Conservation (phyloP, 1,140 invertebrate genomes). For the Psix sp. region DNA sequence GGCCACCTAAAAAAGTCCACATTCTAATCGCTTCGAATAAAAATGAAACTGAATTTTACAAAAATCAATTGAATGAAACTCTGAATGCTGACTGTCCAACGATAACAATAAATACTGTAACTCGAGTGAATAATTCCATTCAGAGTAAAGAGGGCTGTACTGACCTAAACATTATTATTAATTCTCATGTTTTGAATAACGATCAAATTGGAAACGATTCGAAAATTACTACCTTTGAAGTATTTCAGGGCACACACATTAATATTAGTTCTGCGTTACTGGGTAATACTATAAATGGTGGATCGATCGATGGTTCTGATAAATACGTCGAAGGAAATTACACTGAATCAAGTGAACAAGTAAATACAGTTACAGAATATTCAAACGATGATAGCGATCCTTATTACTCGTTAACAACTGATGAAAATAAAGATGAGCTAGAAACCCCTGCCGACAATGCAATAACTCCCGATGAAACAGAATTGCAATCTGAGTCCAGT, state of each 20-base stretch:
- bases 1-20: conserved; percentile 68
- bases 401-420: neutral
- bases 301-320: neutral
- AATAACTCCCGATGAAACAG: conserved; percentile 43
- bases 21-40: conserved; percentile 69
- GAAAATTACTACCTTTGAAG: conserved; percentile 57
- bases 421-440: conserved; percentile 18
- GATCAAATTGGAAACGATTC: neutral
- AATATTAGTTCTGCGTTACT: conserved; percentile 39
- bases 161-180: conserved; percentile 75
- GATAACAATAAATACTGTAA: conserved; percentile 73
- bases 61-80: conserved; percentile 25
- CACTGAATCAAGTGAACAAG: neutral
- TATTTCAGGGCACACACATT: conserved; percentile 68
- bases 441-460: conserved; percentile 3
- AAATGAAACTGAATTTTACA: conserved; percentile 36
- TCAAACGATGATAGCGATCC: neutral
- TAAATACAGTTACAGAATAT: neutral
- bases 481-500: conserved; percentile 1
- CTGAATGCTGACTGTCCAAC: conserved; percentile 66
- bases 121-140: conserved; percentile 72
- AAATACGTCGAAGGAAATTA: neutral
- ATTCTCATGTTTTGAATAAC: conserved; percentile 64
- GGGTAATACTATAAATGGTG: neutral
- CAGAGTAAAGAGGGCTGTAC: conserved; percentile 74